Base-by-base conservation (phyloP, 92 coral and sea anemone genomes). In the Diadumene lineata region DNA sequence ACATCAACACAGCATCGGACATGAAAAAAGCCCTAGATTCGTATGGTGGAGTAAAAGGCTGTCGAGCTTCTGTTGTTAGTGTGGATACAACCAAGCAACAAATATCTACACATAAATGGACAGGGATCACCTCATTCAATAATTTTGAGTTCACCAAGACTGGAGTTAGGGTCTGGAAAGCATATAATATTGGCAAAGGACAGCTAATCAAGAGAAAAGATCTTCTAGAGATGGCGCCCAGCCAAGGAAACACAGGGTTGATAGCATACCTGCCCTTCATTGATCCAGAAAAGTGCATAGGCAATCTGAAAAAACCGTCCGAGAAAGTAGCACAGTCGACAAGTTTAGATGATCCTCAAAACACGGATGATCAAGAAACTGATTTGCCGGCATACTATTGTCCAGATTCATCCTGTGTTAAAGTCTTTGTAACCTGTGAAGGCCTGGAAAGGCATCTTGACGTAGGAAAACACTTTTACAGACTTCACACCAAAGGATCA, bases 1-100 rank as follows among this genome's bases (percentile, higher is more conserved):
- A 86, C 60, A 81, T 85, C 56, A 66, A 63, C 33, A 31, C 87
- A 43, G 90, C 90, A 69, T 75, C 63, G 15, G 90, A 81, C 60
- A 86, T 86, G 87, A 86, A 82, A 56, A 71, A 43, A 60, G 91
- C 87, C 10, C 73, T 86, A 1, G 91, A 82, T 48, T 77, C 87
- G 21, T 73, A 86, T 63, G 84, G 87, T 66, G 82, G 84, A 53
- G 87, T 86, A 55, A 75, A 85, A 57, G 82, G 86, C 50, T 85
- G 86, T 43, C 62, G 60, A 25, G 77, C 51, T 28, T 73, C 87
- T 60, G 91, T 81, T 48, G 82, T 68, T 64, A 63, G 72, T 19
- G 67, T 77, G 17, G 82, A 86, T 50, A 60, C 58, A 10, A 58
- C 86, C 28, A 60, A 69, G 72, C 80, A 84, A 69, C 68, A 57